A percentile compares a stretch with the other conserved stretches of the same genome.
Evolutionary conservation across 2,888 invertebrate species (phyloP).

Genomic region (Sinotaia quadrata): DNA sequence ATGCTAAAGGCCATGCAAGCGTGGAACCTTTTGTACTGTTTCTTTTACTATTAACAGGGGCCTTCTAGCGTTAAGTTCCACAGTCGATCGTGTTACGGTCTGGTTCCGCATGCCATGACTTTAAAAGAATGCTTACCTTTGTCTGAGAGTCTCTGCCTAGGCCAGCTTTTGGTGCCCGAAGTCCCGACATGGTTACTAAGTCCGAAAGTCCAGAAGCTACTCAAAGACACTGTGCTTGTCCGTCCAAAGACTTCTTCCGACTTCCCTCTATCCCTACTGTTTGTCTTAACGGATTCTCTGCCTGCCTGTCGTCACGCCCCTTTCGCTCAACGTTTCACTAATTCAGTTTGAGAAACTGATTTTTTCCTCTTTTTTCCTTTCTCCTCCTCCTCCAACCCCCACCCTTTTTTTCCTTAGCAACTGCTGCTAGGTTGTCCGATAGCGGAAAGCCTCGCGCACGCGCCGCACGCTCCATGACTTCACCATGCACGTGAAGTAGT

Average conservation of each 20-base stretch:
- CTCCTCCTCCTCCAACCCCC: background rate
- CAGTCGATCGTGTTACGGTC: too few species aligned
- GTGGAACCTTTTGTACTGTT: too few species aligned
- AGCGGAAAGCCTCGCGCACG: slow-evolving; percentile 3
- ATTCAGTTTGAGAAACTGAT: too few species aligned
- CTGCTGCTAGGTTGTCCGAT: background rate
- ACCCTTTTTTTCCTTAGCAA: background rate
- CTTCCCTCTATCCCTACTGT: background rate
- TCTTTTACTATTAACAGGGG: too few species aligned
- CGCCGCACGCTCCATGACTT: slow-evolving; percentile 19
- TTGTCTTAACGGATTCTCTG: background rate
- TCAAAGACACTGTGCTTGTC: background rate
- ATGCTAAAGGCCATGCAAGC: too few species aligned
- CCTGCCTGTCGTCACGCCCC: background rate
- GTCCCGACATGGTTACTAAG: slow-evolving; percentile 34
- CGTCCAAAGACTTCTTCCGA: background rate
- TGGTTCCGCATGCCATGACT: too few species aligned
- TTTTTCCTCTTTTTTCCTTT: background rate
- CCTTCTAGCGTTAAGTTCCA: too few species aligned
- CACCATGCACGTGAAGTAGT: slow-evolving; percentile 19
- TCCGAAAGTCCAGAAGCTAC: background rate
- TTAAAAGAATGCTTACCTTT: slow-evolving; percentile 80
- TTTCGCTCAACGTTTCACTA: background rate
- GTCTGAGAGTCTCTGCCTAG: slow-evolving; percentile 96
- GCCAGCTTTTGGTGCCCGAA: slow-evolving; percentile 89